Conservation (phyloP, 92 coral and sea anemone genomes). For the Bergia puertoricense region DNA sequence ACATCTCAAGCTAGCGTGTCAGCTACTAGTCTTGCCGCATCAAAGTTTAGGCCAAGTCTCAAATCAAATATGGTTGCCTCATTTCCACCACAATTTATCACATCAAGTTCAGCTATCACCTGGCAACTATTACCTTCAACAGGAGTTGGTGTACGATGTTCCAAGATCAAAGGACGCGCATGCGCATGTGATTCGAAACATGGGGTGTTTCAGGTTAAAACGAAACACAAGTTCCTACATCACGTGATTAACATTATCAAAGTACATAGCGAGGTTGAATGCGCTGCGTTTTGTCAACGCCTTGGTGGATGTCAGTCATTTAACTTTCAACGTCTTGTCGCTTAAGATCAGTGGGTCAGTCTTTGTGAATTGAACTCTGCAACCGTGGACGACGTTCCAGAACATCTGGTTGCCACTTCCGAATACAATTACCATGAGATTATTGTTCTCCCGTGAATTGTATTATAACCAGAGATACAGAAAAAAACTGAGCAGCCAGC, state of each 20-base stretch:
- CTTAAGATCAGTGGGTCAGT: neutral
- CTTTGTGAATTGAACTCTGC: constrained; percentile 12
- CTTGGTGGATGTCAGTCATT: neutral
- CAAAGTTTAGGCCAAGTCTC: neutral
- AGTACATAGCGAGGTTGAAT: constrained; percentile 19
- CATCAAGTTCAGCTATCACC: neutral
- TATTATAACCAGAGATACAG: neutral
- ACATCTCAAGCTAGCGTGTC: no score
- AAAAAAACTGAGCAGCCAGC: neutral
- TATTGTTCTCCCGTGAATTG: neutral
- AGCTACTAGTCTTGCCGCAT: no score
- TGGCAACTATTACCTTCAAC: neutral
- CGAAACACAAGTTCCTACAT: neutral
- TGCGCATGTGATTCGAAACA: neutral
- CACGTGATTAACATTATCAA: neutral
- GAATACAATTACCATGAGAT: neutral
- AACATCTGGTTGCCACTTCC: neutral
- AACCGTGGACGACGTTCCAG: neutral
- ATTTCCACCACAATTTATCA: neutral
- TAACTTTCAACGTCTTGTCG: neutral
- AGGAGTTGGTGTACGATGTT: neutral
- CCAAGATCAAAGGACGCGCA: neutral
- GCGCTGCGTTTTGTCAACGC: constrained; percentile 8
- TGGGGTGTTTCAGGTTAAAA: neutral
- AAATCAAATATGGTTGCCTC: neutral